These are phyloP conservation scores for Nycteola revayana DNA, from an alignment of 2,888 invertebrate species.

Conservation along the genomic window DNA sequence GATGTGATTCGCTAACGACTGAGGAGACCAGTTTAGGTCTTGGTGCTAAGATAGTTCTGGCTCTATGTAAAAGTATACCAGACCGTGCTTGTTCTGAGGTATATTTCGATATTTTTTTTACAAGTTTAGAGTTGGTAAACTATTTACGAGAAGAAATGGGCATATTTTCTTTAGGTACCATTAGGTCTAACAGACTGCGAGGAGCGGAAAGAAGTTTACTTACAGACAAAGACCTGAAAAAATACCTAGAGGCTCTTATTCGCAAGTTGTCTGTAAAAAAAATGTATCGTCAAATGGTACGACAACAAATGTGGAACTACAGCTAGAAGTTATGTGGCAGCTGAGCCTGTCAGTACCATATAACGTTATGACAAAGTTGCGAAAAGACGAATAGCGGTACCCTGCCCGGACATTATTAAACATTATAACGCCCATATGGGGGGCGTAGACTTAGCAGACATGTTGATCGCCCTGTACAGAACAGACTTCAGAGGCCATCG, in stretches of 20 bases:
- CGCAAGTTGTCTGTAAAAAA: constrained; percentile 11
- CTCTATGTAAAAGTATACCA: constrained; percentile 5
- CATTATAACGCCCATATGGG: no score
- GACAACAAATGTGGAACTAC: constrained; percentile 16
- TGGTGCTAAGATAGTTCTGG: constrained; percentile 3
- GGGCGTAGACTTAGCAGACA: no score
- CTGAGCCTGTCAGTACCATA: constrained; percentile 4
- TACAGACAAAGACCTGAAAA: no score
- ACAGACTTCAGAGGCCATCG: no score
- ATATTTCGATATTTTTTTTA: constrained; percentile 4
- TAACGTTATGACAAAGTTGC: constrained; percentile 11
- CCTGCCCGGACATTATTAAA: constrained; percentile 11
- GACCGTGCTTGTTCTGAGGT: constrained; percentile 4
- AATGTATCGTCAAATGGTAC: constrained; percentile 13
- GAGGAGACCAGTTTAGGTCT: no score
- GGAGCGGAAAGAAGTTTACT: no score
- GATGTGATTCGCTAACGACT: no score
- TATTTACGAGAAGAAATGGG: no score
- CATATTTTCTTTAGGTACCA: no score
- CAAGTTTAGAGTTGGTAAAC: not conserved
- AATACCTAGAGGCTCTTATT: constrained; percentile 14
- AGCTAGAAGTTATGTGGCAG: constrained; percentile 15
- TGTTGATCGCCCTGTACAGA: no score
- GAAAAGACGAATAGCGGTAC: constrained; percentile 10
- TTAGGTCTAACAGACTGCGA: no score